Conservation (phyloP, 2,797 vertebrate genomes). For the Anisognathus igniventris region DNA sequence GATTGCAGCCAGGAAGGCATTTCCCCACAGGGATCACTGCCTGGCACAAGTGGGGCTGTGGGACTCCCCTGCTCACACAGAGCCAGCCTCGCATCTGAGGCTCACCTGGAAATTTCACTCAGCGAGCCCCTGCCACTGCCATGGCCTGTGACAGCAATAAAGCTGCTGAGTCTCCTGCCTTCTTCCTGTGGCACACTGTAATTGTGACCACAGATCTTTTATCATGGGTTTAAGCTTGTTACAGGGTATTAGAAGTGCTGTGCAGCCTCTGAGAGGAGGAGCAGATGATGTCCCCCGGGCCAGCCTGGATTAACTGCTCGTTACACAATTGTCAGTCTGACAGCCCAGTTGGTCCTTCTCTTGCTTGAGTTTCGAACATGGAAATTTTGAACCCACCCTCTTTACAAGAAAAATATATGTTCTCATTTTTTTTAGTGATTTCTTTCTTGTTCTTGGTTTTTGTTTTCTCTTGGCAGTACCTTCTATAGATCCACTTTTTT, state of each 20-base stretch:
- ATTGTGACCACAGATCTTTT: background rate
- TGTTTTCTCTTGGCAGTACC: background rate
- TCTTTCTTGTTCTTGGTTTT: background rate
- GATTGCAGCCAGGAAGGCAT: background rate
- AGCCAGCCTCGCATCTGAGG: background rate
- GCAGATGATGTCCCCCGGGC: background rate
- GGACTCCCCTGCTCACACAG: background rate
- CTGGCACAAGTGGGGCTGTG: background rate
- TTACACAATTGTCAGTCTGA: background rate
- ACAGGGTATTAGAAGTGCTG: background rate
- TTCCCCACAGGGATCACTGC: background rate
- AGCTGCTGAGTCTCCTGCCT: background rate
- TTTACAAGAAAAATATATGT: background rate
- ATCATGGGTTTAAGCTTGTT: conserved; percentile 9
- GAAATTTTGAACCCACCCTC: background rate
- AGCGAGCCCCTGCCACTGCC: background rate
- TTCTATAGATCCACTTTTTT: background rate
- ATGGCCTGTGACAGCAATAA: background rate
- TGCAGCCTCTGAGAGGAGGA: background rate
- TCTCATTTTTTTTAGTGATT: background rate
- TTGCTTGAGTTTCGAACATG: background rate
- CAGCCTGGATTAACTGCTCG: background rate
- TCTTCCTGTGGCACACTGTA: background rate
- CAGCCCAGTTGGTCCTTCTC: background rate
- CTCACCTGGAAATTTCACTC: background rate